phyloP scores from a whole-genome alignment of 2,797 vertebrate genomes.

The Malurus splendens region DNA sequence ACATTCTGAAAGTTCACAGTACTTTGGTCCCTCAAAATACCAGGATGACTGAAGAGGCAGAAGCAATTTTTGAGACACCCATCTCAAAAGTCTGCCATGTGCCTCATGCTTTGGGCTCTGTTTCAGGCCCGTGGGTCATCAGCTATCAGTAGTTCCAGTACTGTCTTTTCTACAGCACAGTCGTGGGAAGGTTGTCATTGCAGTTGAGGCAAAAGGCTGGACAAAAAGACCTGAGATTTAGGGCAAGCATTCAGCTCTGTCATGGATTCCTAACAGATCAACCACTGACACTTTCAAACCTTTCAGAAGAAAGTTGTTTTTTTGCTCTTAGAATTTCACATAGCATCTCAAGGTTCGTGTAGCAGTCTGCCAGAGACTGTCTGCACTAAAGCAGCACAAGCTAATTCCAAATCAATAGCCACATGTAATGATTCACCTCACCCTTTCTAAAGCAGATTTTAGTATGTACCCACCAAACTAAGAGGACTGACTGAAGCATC shows the following conservation, averaged over 20 bases:
- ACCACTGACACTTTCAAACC: not conserved
- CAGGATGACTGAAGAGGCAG: not conserved
- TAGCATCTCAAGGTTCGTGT: not conserved
- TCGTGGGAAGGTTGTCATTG: not conserved
- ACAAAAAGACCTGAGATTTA: not conserved
- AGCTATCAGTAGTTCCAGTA: not conserved
- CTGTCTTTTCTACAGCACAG: not conserved
- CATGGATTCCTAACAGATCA: not conserved
- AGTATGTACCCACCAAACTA: not conserved
- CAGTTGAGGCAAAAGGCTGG: not conserved
- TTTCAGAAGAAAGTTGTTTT: not conserved
- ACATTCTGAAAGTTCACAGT: not conserved
- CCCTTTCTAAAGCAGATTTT: not conserved
- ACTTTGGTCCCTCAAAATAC: not conserved
- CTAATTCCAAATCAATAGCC: not conserved
- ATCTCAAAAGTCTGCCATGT: not conserved
- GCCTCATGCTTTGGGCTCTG: not conserved
- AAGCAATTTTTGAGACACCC: not conserved
- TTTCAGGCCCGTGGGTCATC: fast-evolving
- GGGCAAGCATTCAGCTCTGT: not conserved
- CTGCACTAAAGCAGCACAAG: not conserved
- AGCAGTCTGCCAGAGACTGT: not conserved
- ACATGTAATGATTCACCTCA: not conserved
- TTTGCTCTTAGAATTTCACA: not conserved
- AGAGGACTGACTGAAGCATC: not conserved